phyloP scores from a whole-genome alignment of 2,888 invertebrate genomes.

The Pseudoips prasinana region DNA sequence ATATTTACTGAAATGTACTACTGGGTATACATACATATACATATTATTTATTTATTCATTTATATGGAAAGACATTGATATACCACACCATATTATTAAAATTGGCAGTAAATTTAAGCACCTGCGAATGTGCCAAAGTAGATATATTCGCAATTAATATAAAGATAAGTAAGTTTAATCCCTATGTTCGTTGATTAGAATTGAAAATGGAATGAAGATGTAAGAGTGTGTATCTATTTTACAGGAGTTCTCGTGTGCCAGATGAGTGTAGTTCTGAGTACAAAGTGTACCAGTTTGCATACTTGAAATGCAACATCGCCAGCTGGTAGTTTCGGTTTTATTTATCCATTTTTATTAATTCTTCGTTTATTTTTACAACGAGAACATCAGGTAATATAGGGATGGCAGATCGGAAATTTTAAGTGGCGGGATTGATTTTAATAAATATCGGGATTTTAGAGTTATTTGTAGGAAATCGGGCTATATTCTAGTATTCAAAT shows the following conservation, averaged over 20 bases:
- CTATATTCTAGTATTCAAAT: too few relatives aligned
- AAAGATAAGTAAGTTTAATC: constrained; percentile 9
- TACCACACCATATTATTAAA: too few relatives aligned
- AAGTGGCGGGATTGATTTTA: too few relatives aligned
- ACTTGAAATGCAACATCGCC: constrained; percentile 55
- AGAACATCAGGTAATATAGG: background rate
- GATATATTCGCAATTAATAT: background rate
- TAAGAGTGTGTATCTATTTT: constrained; percentile 5
- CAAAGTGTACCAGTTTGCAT: constrained; percentile 42
- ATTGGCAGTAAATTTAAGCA: constrained; percentile 34
- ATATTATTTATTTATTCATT: too few relatives aligned
- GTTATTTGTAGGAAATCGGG: too few relatives aligned
- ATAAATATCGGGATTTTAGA: too few relatives aligned
- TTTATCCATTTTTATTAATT: constrained; percentile 49
- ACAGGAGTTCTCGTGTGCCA: constrained; percentile 19
- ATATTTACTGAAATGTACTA: too few relatives aligned
- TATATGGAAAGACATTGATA: too few relatives aligned
- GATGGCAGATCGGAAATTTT: too few relatives aligned
- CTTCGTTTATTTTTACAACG: constrained; percentile 37
- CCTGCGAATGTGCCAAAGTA: constrained; percentile 27
- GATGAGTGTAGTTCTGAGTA: constrained; percentile 48
- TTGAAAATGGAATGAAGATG: constrained; percentile 14
- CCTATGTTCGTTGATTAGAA: constrained; percentile 13
- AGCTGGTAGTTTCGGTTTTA: constrained; percentile 52
- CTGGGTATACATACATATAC: too few relatives aligned